Evolutionary conservation across 2,113 vertebrate species (phyloP).

Genomic region (Brachypteracias leptosomus): DNA sequence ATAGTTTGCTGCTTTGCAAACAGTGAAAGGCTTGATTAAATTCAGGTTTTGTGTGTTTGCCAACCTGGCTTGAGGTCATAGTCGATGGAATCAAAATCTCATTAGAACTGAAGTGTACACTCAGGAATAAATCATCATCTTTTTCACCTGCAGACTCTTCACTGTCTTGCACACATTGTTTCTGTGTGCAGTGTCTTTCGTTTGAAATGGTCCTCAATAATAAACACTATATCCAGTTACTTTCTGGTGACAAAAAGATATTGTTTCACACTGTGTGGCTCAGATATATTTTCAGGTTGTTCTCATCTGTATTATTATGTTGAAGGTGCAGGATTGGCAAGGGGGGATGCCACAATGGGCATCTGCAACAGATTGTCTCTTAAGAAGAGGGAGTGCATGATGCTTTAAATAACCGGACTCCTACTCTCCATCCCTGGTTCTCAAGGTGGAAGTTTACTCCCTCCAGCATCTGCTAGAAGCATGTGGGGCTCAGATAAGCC

Average conservation of each 20-base stretch:
- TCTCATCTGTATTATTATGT: not conserved
- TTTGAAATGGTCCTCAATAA: not conserved
- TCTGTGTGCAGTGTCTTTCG: not conserved
- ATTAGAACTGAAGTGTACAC: not conserved
- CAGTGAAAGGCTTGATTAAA: slow-evolving; percentile 37
- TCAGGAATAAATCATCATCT: not conserved
- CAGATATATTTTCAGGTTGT: not conserved
- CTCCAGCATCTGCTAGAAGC: not conserved
- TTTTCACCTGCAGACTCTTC: not conserved
- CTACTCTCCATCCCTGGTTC: not conserved
- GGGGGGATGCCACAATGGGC: too few relatives aligned
- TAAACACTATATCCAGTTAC: not conserved
- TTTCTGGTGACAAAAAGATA: not conserved
- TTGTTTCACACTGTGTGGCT: not conserved
- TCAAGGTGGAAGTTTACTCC: not conserved
- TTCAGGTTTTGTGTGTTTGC: slow-evolving; percentile 28
- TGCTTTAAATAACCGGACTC: not conserved
- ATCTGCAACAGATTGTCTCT: not conserved
- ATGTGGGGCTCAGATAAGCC: not conserved
- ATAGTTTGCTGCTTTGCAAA: slow-evolving; percentile 27
- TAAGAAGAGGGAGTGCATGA: not conserved
- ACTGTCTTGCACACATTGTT: not conserved
- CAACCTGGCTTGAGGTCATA: not conserved
- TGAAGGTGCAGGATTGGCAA: not conserved
- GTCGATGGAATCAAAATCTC: slow-evolving; percentile 17